phyloP scores from a whole-genome alignment of 2,888 invertebrate species.

The Drosophila mimetica region DNA sequence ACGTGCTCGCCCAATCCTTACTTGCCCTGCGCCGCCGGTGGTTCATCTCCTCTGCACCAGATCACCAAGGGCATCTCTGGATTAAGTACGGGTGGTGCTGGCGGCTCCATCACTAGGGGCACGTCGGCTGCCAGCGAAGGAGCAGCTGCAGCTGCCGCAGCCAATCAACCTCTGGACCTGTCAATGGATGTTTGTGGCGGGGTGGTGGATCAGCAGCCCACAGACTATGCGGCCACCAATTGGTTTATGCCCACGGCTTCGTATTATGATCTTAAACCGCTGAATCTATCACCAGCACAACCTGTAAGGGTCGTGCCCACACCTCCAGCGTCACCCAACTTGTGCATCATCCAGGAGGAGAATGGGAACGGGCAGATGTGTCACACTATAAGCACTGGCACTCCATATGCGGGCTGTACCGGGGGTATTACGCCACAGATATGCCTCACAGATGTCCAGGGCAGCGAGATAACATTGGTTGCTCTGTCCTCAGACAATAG shows the following conservation, averaged over 20 bases:
- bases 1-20: conserved; percentile 83
- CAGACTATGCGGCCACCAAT: conserved; percentile 60
- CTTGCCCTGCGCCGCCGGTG: conserved; percentile 80
- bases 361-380: conserved; percentile 85
- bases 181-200: conserved; percentile 83
- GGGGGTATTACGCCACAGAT: conserved; percentile 88
- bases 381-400: conserved; percentile 81
- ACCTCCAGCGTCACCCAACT: conserved; percentile 84
- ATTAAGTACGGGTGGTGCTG: conserved; percentile 87
- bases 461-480: conserved; percentile 92
- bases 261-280: conserved; percentile 83
- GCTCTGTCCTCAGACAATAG: conserved; percentile 90
- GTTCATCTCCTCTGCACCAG: conserved; percentile 88
- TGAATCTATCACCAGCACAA: conserved; percentile 84
- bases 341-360: conserved; percentile 92
- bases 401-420: conserved; percentile 81
- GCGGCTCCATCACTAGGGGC: conserved; percentile 90
- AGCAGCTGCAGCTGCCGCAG: conserved; percentile 55
- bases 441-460: conserved; percentile 95
- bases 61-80: conserved; percentile 89
- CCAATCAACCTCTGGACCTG: conserved; percentile 83
- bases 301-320: conserved; percentile 84
- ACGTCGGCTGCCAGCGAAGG: conserved; percentile 86
- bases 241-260: conserved; percentile 82
- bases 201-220: conserved; percentile 31